These are phyloP conservation scores for Meda fulgida DNA, from an alignment of 2,797 vertebrate species.

Conservation along the genomic window DNA sequence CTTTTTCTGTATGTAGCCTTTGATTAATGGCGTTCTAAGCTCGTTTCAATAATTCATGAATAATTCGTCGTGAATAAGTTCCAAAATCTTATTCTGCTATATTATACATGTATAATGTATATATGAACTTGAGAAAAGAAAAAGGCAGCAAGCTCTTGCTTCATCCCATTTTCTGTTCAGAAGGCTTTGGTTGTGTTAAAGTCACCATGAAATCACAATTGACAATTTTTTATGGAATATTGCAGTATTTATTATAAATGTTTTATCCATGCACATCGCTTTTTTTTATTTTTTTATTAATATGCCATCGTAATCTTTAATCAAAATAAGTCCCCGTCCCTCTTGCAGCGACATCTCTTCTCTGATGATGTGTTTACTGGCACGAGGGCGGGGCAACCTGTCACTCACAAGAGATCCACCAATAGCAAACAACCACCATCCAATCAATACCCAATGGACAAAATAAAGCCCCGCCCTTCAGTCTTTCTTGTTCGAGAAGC, in stretches of 20 bases:
- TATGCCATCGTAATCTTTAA: not conserved
- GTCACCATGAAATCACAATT: not conserved
- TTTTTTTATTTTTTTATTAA: not conserved
- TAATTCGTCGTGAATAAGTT: conserved; percentile 74
- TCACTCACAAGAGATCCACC: not conserved
- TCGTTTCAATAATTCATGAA: conserved; percentile 77
- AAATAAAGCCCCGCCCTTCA: not conserved
- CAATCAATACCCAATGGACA: not conserved
- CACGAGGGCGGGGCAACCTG: not conserved
- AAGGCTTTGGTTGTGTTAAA: not conserved
- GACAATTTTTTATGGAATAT: not conserved
- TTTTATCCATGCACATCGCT: not conserved
- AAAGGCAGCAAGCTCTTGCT: conserved; percentile 23
- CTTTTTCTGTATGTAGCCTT: conserved; percentile 56
- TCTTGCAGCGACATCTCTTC: not conserved
- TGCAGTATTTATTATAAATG: not conserved
- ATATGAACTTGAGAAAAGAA: conserved; percentile 50
- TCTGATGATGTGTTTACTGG: not conserved
- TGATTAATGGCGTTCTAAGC: conserved; percentile 74
- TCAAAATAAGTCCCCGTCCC: not conserved
- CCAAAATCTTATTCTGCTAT: conserved; percentile 59
- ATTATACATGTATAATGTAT: conserved; percentile 61
- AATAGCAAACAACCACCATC: not conserved
- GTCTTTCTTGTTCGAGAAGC: not conserved
- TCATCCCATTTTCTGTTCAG: not conserved